Conservation (phyloP, 2,888 invertebrate species). For the Phyllotreta striolata region DNA sequence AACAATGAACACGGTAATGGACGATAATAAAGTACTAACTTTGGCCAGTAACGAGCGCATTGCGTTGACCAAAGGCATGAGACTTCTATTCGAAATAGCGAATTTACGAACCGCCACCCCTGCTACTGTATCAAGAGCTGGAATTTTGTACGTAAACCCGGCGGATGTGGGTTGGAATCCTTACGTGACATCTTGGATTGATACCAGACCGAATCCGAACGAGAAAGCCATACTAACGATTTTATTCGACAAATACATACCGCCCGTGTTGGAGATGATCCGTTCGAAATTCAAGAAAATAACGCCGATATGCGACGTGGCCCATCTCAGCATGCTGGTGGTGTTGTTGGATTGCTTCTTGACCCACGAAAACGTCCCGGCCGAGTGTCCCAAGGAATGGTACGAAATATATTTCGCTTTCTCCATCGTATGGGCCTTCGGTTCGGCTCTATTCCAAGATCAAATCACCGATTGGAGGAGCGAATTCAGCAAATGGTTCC, state of each 20-base stretch:
- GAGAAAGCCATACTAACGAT: conserved; percentile 84
- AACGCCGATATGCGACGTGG: conserved; percentile 89
- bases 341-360: conserved; percentile 86
- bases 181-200: conserved; percentile 89
- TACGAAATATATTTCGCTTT: conserved; percentile 95
- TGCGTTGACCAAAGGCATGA: conserved; percentile 87
- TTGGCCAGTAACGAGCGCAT: conserved; percentile 95
- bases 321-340: conserved; percentile 88
- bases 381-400: conserved; percentile 93
- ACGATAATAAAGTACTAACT: conserved; percentile 94
- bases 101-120: conserved; percentile 91
- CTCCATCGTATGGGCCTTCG: conserved; percentile 91
- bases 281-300: conserved; percentile 85
- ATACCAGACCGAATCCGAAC: conserved; percentile 73
- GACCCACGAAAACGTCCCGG: conserved; percentile 79
- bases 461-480: conserved; percentile 90
- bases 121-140: conserved; percentile 94
- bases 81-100: conserved; percentile 92
- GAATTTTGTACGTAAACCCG: conserved; percentile 93
- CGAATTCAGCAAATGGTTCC: conserved; percentile 96
- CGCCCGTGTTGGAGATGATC: conserved; percentile 78
- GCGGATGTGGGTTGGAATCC: conserved; percentile 96
- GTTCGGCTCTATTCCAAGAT: conserved; percentile 90
- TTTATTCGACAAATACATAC: conserved; percentile 93
- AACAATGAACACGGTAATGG: conserved; percentile 95